Conservation (phyloP, 1,140 invertebrate genomes). For the Mya arenaria region DNA sequence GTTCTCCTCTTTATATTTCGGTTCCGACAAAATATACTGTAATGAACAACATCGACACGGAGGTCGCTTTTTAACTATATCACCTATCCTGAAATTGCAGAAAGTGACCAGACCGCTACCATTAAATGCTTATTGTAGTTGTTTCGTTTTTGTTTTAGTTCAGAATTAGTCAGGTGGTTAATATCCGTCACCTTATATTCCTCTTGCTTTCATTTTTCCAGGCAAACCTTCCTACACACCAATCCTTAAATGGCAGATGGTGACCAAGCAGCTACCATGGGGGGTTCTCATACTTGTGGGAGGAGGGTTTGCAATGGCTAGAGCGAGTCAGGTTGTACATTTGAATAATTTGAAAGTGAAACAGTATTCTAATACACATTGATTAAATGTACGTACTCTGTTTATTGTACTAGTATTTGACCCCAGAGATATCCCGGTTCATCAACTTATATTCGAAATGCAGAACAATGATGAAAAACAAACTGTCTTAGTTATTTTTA, state of each 20-base stretch:
- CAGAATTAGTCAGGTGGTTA: neutral
- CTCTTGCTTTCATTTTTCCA: neutral
- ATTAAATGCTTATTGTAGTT: neutral
- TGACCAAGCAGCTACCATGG: slow-evolving; percentile 81
- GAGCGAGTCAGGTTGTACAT: slow-evolving; percentile 88
- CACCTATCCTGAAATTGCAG: neutral
- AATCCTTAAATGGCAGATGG: slow-evolving; percentile 78
- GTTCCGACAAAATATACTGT: neutral
- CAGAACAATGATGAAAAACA: too few species aligned
- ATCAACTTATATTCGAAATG: too few species aligned
- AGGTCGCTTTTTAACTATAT: neutral
- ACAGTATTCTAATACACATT: too few species aligned
- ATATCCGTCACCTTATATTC: neutral
- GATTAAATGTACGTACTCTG: too few species aligned
- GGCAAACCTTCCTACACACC: slow-evolving; percentile 58
- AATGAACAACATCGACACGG: neutral
- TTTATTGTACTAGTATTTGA: too few species aligned
- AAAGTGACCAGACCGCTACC: neutral
- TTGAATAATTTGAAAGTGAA: too few species aligned
- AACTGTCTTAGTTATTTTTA: too few species aligned
- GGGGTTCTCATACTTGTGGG: slow-evolving; percentile 83
- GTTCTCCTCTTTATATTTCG: too few species aligned
- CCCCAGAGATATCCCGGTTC: too few species aligned
- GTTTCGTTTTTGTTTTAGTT: neutral
- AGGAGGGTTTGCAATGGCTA: slow-evolving; percentile 91